Percentiles rank a stretch among this genome's conserved stretches.
phyloP scores from a whole-genome alignment of 2,888 invertebrate genomes.

The Eristalinus sepulchralis region DNA sequence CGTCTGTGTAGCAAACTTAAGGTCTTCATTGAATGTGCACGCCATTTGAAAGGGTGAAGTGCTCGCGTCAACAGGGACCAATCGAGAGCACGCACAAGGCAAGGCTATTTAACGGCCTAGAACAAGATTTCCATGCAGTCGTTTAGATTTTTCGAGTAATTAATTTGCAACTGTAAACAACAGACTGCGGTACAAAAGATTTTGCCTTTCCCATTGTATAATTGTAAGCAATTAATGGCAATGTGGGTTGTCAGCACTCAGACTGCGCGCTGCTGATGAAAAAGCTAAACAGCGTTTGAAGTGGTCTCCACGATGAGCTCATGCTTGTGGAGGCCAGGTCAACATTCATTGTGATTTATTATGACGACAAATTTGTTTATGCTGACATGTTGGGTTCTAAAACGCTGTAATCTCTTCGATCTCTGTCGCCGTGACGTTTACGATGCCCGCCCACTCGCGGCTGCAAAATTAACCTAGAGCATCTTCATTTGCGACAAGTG shows the following conservation, averaged over 20 bases:
- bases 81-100: background rate
- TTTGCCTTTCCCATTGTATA: slow-evolving; percentile 56
- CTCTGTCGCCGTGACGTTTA: background rate
- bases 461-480: slow-evolving; percentile 9
- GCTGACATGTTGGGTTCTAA: slow-evolving; percentile 1
- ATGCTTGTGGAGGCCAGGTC: slow-evolving; percentile 27
- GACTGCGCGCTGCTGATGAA: background rate
- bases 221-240: slow-evolving; percentile 62
- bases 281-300: slow-evolving; percentile 5
- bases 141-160: slow-evolving; percentile 47
- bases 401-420: background rate
- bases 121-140: slow-evolving; percentile 33
- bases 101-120: background rate
- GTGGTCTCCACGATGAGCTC: slow-evolving; percentile 6
- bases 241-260: slow-evolving; percentile 38
- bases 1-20: slow-evolving; percentile 23
- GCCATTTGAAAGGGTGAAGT: slow-evolving; percentile 29
- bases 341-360: slow-evolving; percentile 59
- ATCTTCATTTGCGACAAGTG: background rate
- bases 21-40: slow-evolving; percentile 32
- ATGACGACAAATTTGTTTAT: slow-evolving; percentile 20
- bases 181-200: slow-evolving; percentile 24
- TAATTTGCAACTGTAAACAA: slow-evolving; percentile 68
- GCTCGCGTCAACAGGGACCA: background rate
- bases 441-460: background rate